These are phyloP conservation scores for Sarcophaga rosellei DNA, from an alignment of 2,888 invertebrate genomes.

Conservation along the genomic window DNA sequence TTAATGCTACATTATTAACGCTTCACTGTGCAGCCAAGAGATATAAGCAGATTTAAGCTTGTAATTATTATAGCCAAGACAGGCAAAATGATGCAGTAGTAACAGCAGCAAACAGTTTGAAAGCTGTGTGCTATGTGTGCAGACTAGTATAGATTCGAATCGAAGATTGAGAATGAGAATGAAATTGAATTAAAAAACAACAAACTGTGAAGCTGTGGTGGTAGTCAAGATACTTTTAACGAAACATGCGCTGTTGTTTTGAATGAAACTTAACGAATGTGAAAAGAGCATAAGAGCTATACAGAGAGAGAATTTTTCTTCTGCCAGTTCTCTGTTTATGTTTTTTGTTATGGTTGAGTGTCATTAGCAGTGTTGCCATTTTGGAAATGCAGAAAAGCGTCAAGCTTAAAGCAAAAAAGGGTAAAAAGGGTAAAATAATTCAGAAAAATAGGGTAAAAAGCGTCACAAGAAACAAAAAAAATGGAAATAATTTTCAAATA, in stretches of 20 bases:
- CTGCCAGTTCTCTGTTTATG: conserved; percentile 59
- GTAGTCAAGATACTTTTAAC: conserved; percentile 49
- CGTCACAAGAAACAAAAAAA: no score
- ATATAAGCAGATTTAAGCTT: background rate
- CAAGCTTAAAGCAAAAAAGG: no score
- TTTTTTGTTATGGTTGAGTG: conserved; percentile 27
- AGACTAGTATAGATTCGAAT: background rate
- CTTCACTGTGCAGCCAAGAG: conserved; percentile 51
- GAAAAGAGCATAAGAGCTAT: background rate
- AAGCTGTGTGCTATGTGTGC: background rate
- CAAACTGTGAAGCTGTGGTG: background rate
- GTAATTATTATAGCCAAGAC: background rate
- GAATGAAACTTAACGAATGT: background rate
- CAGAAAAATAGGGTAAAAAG: no score
- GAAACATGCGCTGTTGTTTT: conserved; percentile 48
- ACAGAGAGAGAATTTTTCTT: background rate
- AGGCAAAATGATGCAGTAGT: conserved; percentile 5
- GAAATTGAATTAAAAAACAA: conserved; percentile 37
- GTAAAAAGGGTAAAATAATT: no score
- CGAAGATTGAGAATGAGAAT: background rate
- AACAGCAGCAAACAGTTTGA: background rate
- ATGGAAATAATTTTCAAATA: no score
- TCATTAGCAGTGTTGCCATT: no score
- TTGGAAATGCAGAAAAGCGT: no score
- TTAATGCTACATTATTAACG: conserved; percentile 58